Evolutionary conservation across 1,140 invertebrate species (phyloP).

Genomic region (Sarcophaga bullata): DNA sequence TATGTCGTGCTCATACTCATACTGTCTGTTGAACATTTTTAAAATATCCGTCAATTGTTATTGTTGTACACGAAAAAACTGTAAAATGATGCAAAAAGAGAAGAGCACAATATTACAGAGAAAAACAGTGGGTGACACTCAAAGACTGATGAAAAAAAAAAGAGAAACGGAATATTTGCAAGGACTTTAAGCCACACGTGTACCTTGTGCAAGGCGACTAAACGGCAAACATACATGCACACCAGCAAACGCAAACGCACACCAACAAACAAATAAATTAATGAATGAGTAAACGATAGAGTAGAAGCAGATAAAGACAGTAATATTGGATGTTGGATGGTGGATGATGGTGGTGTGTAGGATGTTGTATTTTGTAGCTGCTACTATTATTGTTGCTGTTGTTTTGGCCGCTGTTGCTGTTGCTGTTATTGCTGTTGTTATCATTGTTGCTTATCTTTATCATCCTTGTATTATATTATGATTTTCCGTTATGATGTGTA

Average conservation of each 20-base stretch:
- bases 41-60: not conserved
- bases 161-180: not conserved
- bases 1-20: not conserved
- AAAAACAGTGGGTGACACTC: too few species aligned
- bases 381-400: not conserved
- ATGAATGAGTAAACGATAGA: too few species aligned
- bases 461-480: not conserved
- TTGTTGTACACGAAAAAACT: too few species aligned
- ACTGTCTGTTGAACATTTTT: not conserved
- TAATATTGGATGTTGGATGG: too few species aligned
- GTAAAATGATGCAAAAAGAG: too few species aligned
- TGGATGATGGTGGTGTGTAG: not conserved
- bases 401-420: too few species aligned
- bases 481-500: constrained; percentile 19
- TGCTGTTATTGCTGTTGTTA: not conserved
- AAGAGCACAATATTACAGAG: too few species aligned
- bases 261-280: not conserved
- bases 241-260: not conserved
- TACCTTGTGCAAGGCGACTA: not conserved
- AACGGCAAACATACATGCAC: not conserved
- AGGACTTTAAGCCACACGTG: constrained; percentile 11
- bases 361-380: constrained; percentile 2
- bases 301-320: too few species aligned
- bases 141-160: too few species aligned
- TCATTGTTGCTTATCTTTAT: constrained; percentile 17